phyloP scores from a whole-genome alignment of 2,888 invertebrate genomes.

The Liposcelis brunnea region DNA sequence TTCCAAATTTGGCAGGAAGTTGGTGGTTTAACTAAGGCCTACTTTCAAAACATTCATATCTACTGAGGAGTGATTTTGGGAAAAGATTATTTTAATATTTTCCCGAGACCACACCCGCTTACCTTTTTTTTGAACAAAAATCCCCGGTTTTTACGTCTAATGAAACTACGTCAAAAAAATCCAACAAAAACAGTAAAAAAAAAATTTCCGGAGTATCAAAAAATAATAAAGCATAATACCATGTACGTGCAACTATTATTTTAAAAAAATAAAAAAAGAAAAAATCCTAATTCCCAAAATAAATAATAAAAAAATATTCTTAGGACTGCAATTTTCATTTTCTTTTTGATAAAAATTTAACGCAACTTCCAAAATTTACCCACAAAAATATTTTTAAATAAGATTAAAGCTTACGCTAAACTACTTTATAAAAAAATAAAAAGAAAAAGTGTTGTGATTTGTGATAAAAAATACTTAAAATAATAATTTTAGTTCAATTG shows the following conservation, averaged over 20 bases:
- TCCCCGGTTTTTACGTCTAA: no score
- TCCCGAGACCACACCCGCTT: no score
- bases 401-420: neutral
- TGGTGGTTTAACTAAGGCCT: neutral
- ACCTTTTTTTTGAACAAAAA: no score
- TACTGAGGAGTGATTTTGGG: neutral
- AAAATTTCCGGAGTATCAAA: no score
- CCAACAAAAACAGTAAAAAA: no score
- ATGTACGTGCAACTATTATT: conserved; percentile 11
- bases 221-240: neutral
- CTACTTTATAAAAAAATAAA: neutral
- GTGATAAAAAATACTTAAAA: no score
- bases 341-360: no score
- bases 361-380: neutral
- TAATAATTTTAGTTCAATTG: no score
- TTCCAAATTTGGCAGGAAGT: conserved; percentile 1
- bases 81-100: no score
- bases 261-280: conserved; percentile 3
- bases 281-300: neutral
- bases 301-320: conserved; percentile 11
- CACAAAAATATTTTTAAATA: neutral
- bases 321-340: neutral
- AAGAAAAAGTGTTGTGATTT: neutral
- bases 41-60: conserved; percentile 7
- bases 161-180: no score